Conservation (phyloP, 2,888 invertebrate species). For the Sinotaia quadrata region DNA sequence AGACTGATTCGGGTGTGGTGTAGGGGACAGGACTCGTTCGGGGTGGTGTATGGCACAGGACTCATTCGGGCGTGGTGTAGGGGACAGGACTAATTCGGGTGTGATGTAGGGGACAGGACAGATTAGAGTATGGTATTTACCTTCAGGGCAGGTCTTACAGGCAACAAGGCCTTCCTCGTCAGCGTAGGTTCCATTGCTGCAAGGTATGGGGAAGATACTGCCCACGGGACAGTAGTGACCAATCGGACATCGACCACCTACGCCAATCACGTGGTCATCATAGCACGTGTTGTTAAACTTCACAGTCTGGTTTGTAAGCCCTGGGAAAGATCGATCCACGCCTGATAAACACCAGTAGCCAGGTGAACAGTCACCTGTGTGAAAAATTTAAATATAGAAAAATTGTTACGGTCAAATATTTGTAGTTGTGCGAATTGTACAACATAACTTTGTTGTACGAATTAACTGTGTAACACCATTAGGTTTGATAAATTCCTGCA, state of each 20-base stretch:
- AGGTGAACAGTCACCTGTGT: slow-evolving; percentile 62
- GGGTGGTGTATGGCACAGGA: too few species aligned
- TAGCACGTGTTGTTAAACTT: slow-evolving; percentile 58
- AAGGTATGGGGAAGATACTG: slow-evolving; percentile 57
- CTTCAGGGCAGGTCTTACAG: slow-evolving; percentile 62
- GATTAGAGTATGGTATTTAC: slow-evolving; percentile 38
- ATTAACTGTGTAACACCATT: too few species aligned
- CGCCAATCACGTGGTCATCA: slow-evolving; percentile 59
- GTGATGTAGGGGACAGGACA: neutral
- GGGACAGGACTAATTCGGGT: too few species aligned
- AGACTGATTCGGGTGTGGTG: too few species aligned
- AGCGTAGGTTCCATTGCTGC: slow-evolving; percentile 67
- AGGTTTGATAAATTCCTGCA: too few species aligned
- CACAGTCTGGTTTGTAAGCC: slow-evolving; percentile 54
- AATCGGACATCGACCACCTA: slow-evolving; percentile 63
- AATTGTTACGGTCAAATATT: too few species aligned
- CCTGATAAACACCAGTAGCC: slow-evolving; percentile 68
- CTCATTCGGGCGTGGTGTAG: too few species aligned
- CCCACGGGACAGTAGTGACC: slow-evolving; percentile 67
- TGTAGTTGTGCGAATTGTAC: too few species aligned
- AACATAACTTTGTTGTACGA: too few species aligned
- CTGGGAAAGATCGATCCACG: slow-evolving; percentile 61
- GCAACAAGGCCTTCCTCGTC: slow-evolving; percentile 54
- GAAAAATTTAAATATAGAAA: neutral
- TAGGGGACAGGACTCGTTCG: too few species aligned